These are phyloP conservation scores for Papilio xuthus DNA, from an alignment of 1,140 invertebrate genomes.

Conservation along the genomic window DNA sequence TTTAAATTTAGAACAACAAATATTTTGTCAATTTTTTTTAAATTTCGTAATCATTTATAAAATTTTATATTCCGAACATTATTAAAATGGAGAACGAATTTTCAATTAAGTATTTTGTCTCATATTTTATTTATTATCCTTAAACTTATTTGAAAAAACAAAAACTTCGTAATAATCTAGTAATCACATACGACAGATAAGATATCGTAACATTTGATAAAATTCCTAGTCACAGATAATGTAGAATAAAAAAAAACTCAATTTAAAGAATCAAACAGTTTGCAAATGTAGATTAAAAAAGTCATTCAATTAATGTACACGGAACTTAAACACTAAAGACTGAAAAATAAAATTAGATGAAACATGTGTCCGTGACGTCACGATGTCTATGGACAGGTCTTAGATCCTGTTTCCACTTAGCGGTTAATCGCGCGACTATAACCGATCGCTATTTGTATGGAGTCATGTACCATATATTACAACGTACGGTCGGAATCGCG, in stretches of 20 bases:
- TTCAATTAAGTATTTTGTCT: not conserved
- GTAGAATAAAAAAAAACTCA: not conserved
- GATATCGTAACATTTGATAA: constrained; percentile 36
- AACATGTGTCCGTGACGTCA: constrained; percentile 10
- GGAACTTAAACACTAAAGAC: constrained; percentile 33
- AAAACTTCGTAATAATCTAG: not conserved
- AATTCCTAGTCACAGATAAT: constrained; percentile 35
- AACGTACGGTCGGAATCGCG: not conserved
- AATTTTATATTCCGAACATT: not conserved
- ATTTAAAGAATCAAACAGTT: constrained; percentile 18
- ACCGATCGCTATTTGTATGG: too few relatives aligned
- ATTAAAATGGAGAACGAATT: not conserved
- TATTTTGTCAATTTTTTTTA: not conserved
- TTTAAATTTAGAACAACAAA: not conserved
- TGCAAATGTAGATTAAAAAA: constrained; percentile 23
- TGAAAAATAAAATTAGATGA: constrained; percentile 24
- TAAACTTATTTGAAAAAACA: constrained; percentile 29
- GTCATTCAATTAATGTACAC: constrained; percentile 22
- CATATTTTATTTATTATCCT: constrained; percentile 23
- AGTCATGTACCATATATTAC: not conserved
- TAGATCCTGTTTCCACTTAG: not conserved
- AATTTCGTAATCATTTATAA: not conserved
- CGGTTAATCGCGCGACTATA: not conserved
- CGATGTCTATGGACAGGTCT: not conserved
- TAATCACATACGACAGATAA: constrained; percentile 30